phyloP scores from a whole-genome alignment of 2,797 vertebrate species.

The Hirundo rustica region DNA sequence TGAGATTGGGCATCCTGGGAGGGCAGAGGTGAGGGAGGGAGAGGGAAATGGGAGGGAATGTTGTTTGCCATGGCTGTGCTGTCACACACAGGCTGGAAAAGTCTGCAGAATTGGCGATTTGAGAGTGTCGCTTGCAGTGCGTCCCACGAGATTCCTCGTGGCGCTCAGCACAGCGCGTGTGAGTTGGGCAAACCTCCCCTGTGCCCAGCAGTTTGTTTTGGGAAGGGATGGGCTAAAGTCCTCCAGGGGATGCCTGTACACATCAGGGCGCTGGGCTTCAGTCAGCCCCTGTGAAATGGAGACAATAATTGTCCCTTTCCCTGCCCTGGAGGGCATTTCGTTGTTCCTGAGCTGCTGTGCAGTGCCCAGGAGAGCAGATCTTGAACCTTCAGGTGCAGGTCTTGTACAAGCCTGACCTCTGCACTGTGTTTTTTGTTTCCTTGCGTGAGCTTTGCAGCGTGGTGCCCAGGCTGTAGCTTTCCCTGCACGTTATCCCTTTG shows the following conservation, averaged over 20 bases:
- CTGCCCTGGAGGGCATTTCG: too few species aligned
- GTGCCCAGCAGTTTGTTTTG: background rate
- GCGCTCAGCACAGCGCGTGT: fast-evolving
- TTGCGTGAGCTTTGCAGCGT: fast-evolving
- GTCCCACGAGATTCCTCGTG: fast-evolving
- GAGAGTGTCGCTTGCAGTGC: fast-evolving
- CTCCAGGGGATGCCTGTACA: background rate
- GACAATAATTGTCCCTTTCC: background rate
- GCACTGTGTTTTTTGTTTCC: background rate
- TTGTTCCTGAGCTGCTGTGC: background rate
- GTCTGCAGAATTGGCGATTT: background rate
- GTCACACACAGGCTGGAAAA: background rate
- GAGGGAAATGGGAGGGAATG: background rate
- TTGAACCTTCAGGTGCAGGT: background rate
- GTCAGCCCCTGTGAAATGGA: background rate
- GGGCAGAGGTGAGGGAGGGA: background rate
- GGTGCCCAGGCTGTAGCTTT: background rate
- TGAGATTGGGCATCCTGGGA: background rate
- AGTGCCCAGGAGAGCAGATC: background rate
- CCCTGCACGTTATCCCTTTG: background rate
- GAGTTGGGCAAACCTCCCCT: background rate
- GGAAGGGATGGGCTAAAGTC: background rate
- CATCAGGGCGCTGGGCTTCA: background rate
- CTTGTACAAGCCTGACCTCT: background rate
- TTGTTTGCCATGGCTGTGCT: background rate